Evolutionary conservation across 2,888 invertebrate species (phyloP).

Genomic region (Caenorhabditis becei): DNA sequence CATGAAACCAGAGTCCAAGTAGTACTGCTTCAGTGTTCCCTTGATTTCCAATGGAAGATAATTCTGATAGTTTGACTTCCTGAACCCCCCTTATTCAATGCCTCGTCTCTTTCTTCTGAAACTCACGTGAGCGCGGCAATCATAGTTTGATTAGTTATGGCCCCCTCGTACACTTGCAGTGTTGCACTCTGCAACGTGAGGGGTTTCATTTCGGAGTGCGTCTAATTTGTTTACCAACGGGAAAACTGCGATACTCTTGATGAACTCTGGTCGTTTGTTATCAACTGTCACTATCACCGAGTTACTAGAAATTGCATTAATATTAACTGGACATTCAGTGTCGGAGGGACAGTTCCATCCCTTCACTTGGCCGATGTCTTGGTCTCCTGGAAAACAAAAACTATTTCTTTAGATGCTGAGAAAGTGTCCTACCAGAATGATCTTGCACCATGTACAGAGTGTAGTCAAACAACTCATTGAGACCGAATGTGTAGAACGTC

Average conservation of each 20-base stretch:
- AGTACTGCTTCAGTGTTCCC: constrained; percentile 11
- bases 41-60: constrained; percentile 21
- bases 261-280: constrained; percentile 15
- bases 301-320: constrained; percentile 10
- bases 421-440: constrained; percentile 16
- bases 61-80: constrained; percentile 24
- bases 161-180: constrained; percentile 31
- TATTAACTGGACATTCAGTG: constrained; percentile 5
- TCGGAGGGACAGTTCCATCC: constrained; percentile 19
- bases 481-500: constrained; percentile 33
- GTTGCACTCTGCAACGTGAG: constrained; percentile 7
- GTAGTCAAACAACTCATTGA: constrained; percentile 22
- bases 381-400: constrained; percentile 35
- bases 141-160: constrained; percentile 20
- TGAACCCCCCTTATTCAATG: neutral
- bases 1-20: neutral
- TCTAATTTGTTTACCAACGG: constrained; percentile 8
- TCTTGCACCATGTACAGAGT: constrained; percentile 46
- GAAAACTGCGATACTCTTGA: constrained; percentile 16
- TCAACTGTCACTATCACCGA: constrained; percentile 22
- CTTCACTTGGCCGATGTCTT: neutral
- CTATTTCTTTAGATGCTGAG: too few species aligned
- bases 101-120: neutral
- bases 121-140: constrained; percentile 30
- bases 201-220: neutral